These are phyloP conservation scores for Drosophila koepferae DNA, from an alignment of 2,888 invertebrate genomes.

Conservation along the genomic window DNA sequence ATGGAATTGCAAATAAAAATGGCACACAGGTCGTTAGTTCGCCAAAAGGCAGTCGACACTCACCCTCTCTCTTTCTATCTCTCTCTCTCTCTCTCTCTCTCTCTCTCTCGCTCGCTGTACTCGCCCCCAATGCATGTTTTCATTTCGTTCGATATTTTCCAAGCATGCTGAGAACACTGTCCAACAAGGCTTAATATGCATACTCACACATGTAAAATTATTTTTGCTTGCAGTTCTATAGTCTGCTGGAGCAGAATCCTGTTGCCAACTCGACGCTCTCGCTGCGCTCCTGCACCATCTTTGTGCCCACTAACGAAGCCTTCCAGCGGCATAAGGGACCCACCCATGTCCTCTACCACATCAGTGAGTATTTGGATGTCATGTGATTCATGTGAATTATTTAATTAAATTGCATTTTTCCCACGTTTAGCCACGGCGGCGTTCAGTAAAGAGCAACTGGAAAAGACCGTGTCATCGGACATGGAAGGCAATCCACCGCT, in stretches of 20 bases:
- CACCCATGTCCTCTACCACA: conserved; percentile 90
- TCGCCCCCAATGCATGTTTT: conserved; percentile 37
- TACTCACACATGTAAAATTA: conserved; percentile 7
- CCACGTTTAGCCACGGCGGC: conserved; percentile 90
- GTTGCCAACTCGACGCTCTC: conserved; percentile 90
- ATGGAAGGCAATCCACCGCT: conserved; percentile 93
- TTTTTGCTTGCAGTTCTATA: conserved; percentile 88
- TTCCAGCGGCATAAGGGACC: conserved; percentile 90
- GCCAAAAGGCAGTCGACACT: conserved; percentile 50
- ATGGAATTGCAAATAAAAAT: conserved; percentile 51
- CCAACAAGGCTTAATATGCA: conserved; percentile 14
- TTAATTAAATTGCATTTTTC: conserved; percentile 19
- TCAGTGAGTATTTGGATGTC: conserved; percentile 88
- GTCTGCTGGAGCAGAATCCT: conserved; percentile 89
- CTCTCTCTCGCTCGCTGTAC: conserved; percentile 14
- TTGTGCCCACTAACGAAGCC: conserved; percentile 95
- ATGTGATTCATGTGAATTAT: conserved; percentile 14
- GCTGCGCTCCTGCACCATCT: conserved; percentile 92
- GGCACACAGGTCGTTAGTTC: conserved; percentile 47
- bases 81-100: conserved; percentile 5
- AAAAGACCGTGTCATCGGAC: conserved; percentile 89
- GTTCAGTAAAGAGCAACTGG: conserved; percentile 88
- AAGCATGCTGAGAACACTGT: conserved; percentile 29
- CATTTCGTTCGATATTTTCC: conserved; percentile 48
- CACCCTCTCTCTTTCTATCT: conserved; percentile 1